Conservation (phyloP, 2,888 invertebrate genomes). For the Caenorhabditis imperialis region DNA sequence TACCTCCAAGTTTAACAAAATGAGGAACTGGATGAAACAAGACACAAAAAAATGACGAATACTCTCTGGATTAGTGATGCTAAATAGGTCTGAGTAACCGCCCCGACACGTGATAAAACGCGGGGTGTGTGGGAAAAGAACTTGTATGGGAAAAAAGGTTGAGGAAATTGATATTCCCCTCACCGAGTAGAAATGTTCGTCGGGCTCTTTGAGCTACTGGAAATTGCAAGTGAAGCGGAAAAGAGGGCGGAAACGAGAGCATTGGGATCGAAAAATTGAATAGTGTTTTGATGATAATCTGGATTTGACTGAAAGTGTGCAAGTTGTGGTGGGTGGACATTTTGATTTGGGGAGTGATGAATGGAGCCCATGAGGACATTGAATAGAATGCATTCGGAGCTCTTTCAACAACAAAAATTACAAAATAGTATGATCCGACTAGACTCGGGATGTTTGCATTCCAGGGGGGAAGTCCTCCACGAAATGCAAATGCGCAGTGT, state of each 20-base stretch:
- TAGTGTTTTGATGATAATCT: neutral
- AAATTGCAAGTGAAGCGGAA: slow-evolving; percentile 24
- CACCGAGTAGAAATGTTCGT: neutral
- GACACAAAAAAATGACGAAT: slow-evolving; percentile 21
- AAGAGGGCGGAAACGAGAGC: slow-evolving; percentile 15
- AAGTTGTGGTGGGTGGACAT: neutral
- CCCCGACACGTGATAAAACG: slow-evolving; percentile 19
- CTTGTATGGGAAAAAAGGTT: neutral
- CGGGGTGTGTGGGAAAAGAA: slow-evolving; percentile 20
- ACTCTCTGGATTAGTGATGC: slow-evolving; percentile 33
- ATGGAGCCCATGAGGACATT: no score
- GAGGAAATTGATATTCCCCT: slow-evolving; percentile 10
- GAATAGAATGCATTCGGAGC: no score
- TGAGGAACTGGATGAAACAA: neutral
- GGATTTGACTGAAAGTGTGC: neutral
- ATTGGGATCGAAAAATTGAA: slow-evolving; percentile 20
- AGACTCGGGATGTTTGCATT: no score
- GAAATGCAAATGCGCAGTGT: no score
- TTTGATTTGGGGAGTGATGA: no score
- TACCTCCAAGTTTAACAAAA: no score
- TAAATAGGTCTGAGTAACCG: slow-evolving; percentile 26
- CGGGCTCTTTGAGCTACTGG: no score
- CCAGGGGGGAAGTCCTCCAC: no score
- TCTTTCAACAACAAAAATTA: no score
- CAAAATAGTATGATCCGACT: no score